A percentile compares a stretch with the other conserved stretches of the same genome.
Conservation (phyloP, 2,113 vertebrate species). For the Ranitomeya imitator region DNA sequence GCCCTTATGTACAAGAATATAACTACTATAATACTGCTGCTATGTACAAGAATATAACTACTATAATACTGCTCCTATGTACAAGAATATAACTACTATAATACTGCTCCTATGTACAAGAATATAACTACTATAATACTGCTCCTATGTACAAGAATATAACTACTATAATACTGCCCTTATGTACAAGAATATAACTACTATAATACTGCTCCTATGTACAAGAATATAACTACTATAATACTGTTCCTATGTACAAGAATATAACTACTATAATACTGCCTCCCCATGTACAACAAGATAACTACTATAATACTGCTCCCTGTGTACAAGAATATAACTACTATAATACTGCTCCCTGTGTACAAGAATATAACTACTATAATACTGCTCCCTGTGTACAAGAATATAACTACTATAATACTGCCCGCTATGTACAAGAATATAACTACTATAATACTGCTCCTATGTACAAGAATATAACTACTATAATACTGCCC, state of each 20-base stretch:
- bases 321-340: background rate
- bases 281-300: background rate
- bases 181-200: background rate
- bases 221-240: background rate
- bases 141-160: too few species aligned
- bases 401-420: slow-evolving; percentile 21
- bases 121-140: background rate
- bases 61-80: too few species aligned
- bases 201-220: background rate
- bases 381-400: background rate
- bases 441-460: slow-evolving; percentile 16
- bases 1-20: too few species aligned
- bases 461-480: slow-evolving; percentile 1
- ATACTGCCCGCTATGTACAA: slow-evolving; percentile 2
- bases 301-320: slow-evolving; percentile 12
- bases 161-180: slow-evolving; percentile 2
- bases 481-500: background rate
- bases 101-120: background rate
- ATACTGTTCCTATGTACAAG: background rate
- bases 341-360: slow-evolving; percentile 2
- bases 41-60: too few species aligned
- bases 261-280: slow-evolving; percentile 10
- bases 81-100: background rate
- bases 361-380: background rate
- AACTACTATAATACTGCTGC: too few species aligned